phyloP scores from a whole-genome alignment of 2,797 vertebrate genomes.

The Aselliscus stoliczkanus region DNA sequence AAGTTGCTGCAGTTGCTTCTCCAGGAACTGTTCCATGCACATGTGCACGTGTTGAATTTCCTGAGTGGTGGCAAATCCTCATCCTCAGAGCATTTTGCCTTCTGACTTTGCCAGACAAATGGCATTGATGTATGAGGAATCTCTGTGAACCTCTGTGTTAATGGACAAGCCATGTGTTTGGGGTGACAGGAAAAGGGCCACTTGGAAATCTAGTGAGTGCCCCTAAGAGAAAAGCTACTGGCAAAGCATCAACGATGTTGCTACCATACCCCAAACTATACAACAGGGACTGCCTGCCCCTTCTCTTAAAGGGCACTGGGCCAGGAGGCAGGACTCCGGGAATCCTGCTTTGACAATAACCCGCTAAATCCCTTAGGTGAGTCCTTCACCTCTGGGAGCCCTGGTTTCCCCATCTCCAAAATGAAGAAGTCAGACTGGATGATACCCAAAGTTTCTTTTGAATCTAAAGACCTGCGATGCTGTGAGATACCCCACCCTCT shows the following conservation, averaged over 20 bases:
- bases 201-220: not conserved
- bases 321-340: not conserved
- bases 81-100: not conserved
- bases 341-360: not conserved
- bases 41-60: not conserved
- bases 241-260: not conserved
- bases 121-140: not conserved
- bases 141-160: not conserved
- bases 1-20: not conserved
- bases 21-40: not conserved
- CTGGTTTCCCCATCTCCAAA: conserved; percentile 24
- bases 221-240: not conserved
- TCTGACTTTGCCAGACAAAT: not conserved
- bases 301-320: not conserved
- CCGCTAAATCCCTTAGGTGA: not conserved
- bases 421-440: not conserved
- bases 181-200: not conserved
- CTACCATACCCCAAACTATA: not conserved
- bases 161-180: not conserved
- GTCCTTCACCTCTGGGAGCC: not conserved
- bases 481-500: not conserved
- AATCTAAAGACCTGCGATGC: not conserved
- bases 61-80: not conserved
- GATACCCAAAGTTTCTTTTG: not conserved
- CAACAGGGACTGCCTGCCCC: not conserved